A percentile compares a stretch with the other conserved stretches of the same genome.
These are phyloP conservation scores for Plotosus lineatus DNA, from an alignment of 2,113 vertebrate species.

Conservation along the genomic window DNA sequence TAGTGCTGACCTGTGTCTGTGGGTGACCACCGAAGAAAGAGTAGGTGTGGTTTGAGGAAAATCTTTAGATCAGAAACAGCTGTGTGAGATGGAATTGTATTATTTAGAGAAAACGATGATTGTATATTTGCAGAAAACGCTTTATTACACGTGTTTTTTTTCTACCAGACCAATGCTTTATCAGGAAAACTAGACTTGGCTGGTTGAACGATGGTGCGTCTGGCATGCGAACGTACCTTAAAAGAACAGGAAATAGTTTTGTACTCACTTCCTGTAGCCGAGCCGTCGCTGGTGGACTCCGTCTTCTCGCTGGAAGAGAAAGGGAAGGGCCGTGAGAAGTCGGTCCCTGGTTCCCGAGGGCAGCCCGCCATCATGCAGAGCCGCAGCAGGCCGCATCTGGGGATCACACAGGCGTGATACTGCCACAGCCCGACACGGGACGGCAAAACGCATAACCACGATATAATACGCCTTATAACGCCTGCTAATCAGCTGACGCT, in stretches of 20 bases:
- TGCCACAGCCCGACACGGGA: conserved; percentile 59
- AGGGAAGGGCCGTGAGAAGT: conserved; percentile 79
- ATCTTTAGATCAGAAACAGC: no score
- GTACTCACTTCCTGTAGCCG: conserved; percentile 80
- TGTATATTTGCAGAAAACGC: no score
- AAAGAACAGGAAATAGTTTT: conserved; percentile 1
- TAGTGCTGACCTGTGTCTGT: neutral
- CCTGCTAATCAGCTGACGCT: conserved; percentile 51
- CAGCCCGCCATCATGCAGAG: conserved; percentile 82
- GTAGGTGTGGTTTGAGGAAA: neutral
- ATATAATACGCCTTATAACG: conserved; percentile 36
- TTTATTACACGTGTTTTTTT: no score
- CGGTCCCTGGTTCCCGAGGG: conserved; percentile 77
- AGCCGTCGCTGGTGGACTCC: conserved; percentile 89
- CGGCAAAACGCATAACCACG: conserved; percentile 19
- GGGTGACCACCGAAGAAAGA: neutral
- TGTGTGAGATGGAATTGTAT: no score
- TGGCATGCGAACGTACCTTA: neutral
- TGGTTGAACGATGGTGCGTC: no score
- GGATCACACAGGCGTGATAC: conserved; percentile 78
- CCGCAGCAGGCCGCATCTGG: conserved; percentile 81
- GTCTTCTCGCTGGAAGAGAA: conserved; percentile 92
- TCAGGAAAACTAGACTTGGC: no score
- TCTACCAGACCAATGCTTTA: no score
- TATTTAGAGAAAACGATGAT: no score